Evolutionary conservation across 2,797 vertebrate genomes (phyloP), one percentile per base, ranked within the genome.

Genomic region (Triplophysa yarkandensis): DNA sequence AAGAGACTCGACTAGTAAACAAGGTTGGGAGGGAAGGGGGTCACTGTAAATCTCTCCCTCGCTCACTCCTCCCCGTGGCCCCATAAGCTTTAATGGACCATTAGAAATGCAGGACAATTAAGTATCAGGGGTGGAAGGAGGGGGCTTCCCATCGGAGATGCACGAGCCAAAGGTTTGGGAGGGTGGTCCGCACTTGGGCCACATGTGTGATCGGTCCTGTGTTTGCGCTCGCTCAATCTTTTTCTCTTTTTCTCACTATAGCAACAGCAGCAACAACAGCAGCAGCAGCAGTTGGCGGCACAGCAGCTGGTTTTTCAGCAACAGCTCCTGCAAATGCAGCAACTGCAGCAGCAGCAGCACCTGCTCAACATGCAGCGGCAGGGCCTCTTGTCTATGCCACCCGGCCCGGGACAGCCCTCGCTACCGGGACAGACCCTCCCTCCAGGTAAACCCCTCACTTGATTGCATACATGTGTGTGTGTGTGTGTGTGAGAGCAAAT

Each of bases 221-320:
- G 61, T 39, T 60, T 73, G 58, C 36, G 81, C 85, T 67, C 78
- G 17, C 62, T 52, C 34, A 13, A 44, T 71, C 46, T 44, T 68
- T 61, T 77, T 81, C 85, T 79, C 76, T 86, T 58, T 67, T 63
- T 75, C 60, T 77, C 86, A 84, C 90, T 90, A 87, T 88, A 91
- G 89, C 90, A 92, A 86, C 90, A 91, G 84, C 87, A 92, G 83
- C 91, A 93, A 82, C 92, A 93, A 68, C 91, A 92, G 60, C 90
- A 96, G 85, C 96, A 98, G 87, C 95, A 99, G 93, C 97, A 99
- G 93, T 93, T 98, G 91, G 97, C 97, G 34, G 96, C 97, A 83
- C 97, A 98, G 92, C 97, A 99, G 95, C 95, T 99, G 89, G 97
- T 98, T 92, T 99, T 99, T 95, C 97, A 98, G 92, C 97, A 99